Conservation (phyloP, 30 jellyfish, hydroid and myxozoan genomes). For the Cassiopea andromeda region DNA sequence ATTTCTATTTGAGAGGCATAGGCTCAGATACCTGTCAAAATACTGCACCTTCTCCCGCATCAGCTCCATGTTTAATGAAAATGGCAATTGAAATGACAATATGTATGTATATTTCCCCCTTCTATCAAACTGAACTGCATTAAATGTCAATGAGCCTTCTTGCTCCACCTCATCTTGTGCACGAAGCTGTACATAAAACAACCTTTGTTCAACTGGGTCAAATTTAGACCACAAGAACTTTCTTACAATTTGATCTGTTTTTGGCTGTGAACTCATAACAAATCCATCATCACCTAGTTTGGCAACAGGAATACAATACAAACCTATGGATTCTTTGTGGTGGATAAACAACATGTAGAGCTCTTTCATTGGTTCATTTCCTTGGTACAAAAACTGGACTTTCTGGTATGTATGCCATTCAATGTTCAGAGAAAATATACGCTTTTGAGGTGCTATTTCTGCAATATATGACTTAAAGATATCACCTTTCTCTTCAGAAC, state of each 20-base stretch:
- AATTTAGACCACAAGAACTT: conserved; percentile 87
- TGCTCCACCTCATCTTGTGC: conserved; percentile 84
- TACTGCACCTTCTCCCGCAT: conserved; percentile 62
- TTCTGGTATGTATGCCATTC: conserved; percentile 90
- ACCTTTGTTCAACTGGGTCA: conserved; percentile 75
- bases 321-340: conserved; percentile 83
- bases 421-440: conserved; percentile 78
- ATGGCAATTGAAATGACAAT: conserved; percentile 68
- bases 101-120: conserved; percentile 72
- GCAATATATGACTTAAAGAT: conserved; percentile 81
- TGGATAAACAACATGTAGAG: conserved; percentile 62
- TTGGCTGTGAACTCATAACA: conserved; percentile 82
- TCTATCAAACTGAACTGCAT: conserved; percentile 71
- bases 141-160: conserved; percentile 61
- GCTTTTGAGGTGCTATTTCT: conserved; percentile 85
- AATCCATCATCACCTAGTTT: conserved; percentile 74
- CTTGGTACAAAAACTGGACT: conserved; percentile 76
- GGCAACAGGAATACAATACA: conserved; percentile 79
- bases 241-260: conserved; percentile 75
- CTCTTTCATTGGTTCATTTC: conserved; percentile 4
- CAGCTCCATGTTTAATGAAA: conserved; percentile 59
- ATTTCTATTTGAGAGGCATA: conserved; percentile 43
- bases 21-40: conserved; percentile 35
- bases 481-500: conserved; percentile 57
- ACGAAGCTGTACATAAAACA: conserved; percentile 67